These are phyloP conservation scores for Brenthis ino DNA, from an alignment of 2,888 invertebrate genomes.

Conservation along the genomic window DNA sequence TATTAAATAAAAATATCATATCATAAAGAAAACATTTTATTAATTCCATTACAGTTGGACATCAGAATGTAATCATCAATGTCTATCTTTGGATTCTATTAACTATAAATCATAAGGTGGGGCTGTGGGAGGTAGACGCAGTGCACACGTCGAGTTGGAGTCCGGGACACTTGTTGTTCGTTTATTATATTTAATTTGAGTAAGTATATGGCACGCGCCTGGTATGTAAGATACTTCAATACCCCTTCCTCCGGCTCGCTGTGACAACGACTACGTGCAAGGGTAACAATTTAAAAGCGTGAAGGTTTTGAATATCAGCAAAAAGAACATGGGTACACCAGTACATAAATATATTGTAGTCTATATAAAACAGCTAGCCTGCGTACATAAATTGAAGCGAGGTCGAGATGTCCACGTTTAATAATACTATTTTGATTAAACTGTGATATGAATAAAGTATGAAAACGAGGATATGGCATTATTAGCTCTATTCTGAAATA, in stretches of 20 bases:
- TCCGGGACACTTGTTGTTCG: background rate
- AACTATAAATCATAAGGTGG: constrained; percentile 51
- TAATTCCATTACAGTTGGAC: constrained; percentile 67
- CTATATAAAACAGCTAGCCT: constrained; percentile 22
- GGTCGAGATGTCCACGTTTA: constrained; percentile 28
- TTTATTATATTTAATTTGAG: constrained; percentile 1
- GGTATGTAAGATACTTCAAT: background rate
- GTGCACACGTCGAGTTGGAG: background rate
- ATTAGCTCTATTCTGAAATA: constrained; percentile 26
- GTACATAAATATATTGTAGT: constrained; percentile 25
- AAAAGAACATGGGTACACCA: constrained; percentile 19
- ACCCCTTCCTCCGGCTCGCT: background rate
- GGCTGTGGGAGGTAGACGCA: constrained; percentile 9
- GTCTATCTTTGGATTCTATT: constrained; percentile 75
- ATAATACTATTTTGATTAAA: constrained; percentile 35
- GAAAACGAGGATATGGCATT: constrained; percentile 30
- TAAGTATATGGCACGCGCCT: constrained; percentile 15
- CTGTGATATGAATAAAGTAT: constrained; percentile 10
- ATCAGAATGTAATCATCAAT: constrained; percentile 50
- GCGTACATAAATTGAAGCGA: constrained; percentile 35
- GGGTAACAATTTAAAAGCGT: constrained; percentile 11
- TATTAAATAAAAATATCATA: constrained; percentile 9
- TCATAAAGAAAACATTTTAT: constrained; percentile 61
- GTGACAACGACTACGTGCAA: background rate
- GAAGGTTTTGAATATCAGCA: background rate